Percentiles rank a stretch among this genome's conserved stretches.
Conservation (phyloP, 92 coral and sea anemone genomes). For the Palythoa heliodiscus region DNA sequence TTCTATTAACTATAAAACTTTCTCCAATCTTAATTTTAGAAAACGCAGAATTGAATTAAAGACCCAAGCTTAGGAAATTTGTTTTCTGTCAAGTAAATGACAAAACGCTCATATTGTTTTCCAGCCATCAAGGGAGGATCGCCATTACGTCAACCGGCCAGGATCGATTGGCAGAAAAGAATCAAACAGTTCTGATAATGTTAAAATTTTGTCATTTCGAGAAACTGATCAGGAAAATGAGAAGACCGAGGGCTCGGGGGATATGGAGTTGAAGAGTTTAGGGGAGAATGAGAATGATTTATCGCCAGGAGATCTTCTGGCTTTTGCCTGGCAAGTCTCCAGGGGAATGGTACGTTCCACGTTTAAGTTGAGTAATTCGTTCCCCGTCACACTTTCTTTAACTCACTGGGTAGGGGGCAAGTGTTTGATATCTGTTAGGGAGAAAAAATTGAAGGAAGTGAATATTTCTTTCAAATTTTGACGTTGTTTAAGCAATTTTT, state of each 20-base stretch:
- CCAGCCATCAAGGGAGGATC: constrained; percentile 17
- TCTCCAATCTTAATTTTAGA: no score
- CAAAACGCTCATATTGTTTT: neutral
- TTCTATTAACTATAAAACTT: no score
- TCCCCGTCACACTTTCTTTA: no score
- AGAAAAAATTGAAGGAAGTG: no score
- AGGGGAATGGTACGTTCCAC: constrained; percentile 33
- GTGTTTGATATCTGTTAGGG: no score
- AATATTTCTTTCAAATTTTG: no score
- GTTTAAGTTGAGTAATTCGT: no score
- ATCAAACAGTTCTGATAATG: constrained; percentile 12
- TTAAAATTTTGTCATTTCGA: constrained; percentile 24
- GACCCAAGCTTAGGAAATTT: no score
- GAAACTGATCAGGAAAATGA: constrained; percentile 8
- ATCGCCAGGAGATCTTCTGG: constrained; percentile 42
- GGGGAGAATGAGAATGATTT: neutral
- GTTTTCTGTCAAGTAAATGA: no score
- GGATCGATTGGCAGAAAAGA: constrained; percentile 8
- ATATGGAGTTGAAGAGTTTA: neutral
- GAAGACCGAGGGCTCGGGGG: neutral
- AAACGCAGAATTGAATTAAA: no score
- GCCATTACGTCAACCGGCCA: constrained; percentile 33
- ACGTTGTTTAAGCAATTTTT: neutral
- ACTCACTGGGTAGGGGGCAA: no score
- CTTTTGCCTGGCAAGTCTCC: constrained; percentile 44